Percentiles rank a stretch among this genome's conserved stretches.
Conservation (phyloP, 2,888 invertebrate species). For the Ecliptopera silaceata region DNA sequence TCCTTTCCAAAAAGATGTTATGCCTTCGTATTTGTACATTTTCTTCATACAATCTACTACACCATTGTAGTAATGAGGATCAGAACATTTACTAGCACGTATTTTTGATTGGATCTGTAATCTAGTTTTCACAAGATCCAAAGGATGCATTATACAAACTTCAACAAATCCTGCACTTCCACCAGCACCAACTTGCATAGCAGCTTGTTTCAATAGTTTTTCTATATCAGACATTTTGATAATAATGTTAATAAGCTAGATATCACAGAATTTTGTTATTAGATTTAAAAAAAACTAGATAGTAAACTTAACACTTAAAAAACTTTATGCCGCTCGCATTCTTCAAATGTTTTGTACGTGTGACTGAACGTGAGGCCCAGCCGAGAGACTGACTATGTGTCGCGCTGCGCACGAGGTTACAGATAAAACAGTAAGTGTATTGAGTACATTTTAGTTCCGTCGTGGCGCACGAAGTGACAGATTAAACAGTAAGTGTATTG, state of each 20-base stretch:
- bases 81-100: slow-evolving; percentile 53
- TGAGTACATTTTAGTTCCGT: no score
- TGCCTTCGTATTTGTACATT: slow-evolving; percentile 94
- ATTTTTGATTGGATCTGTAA: slow-evolving; percentile 65
- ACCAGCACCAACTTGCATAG: slow-evolving; percentile 92
- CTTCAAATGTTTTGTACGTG: no score
- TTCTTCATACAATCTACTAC: slow-evolving; percentile 93
- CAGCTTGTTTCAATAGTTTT: slow-evolving; percentile 85
- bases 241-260: no score
- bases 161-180: slow-evolving; percentile 97
- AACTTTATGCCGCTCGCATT: no score
- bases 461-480: no score
- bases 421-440: no score
- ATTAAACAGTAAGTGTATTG: no score
- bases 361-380: no score
- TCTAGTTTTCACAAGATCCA: slow-evolving; percentile 96
- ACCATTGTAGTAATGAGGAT: slow-evolving; percentile 87
- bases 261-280: neutral
- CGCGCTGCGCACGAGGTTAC: no score
- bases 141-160: slow-evolving; percentile 97
- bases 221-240: slow-evolving; percentile 68
- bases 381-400: neutral
- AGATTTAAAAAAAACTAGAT: no score
- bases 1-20: slow-evolving; percentile 95
- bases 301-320: no score